phyloP scores from a whole-genome alignment of 2,888 invertebrate species.

The Atherix ibis region DNA sequence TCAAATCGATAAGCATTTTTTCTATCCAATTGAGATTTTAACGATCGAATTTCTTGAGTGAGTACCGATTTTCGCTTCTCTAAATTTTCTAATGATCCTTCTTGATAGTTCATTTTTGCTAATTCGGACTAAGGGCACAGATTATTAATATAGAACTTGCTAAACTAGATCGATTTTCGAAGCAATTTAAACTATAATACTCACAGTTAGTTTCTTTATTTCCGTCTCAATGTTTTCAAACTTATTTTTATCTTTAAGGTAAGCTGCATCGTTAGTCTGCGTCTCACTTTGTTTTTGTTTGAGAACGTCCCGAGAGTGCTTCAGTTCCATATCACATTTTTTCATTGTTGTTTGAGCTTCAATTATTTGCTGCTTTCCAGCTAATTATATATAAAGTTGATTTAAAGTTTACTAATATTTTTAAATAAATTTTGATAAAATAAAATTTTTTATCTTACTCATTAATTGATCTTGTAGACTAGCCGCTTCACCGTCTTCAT shows the following conservation, averaged over 20 bases:
- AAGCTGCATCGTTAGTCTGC: constrained; percentile 48
- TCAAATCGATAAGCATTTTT: constrained; percentile 25
- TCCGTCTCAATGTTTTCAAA: constrained; percentile 39
- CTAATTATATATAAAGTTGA: constrained; percentile 27
- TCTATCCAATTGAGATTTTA: constrained; percentile 28
- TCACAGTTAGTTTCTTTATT: constrained; percentile 39
- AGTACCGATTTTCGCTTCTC: constrained; percentile 36
- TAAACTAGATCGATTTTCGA: too few relatives aligned
- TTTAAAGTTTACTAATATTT: background rate
- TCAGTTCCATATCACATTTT: constrained; percentile 58
- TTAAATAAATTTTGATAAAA: background rate
- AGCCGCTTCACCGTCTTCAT: constrained; percentile 61
- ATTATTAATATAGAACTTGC: background rate
- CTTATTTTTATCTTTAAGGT: constrained; percentile 46
- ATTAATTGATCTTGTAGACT: constrained; percentile 83
- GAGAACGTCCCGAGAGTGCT: constrained; percentile 45
- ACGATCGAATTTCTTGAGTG: constrained; percentile 36
- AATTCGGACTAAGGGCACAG: constrained; percentile 34
- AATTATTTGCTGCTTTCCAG: constrained; percentile 56
- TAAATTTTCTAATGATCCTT: constrained; percentile 41
- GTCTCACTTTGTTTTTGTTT: constrained; percentile 49
- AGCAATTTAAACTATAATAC: too few relatives aligned
- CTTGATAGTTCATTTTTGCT: constrained; percentile 40
- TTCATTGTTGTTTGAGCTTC: constrained; percentile 65
- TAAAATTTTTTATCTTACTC: constrained; percentile 34